Conservation (phyloP, 1,140 invertebrate genomes). For the Drosophila pandora region DNA sequence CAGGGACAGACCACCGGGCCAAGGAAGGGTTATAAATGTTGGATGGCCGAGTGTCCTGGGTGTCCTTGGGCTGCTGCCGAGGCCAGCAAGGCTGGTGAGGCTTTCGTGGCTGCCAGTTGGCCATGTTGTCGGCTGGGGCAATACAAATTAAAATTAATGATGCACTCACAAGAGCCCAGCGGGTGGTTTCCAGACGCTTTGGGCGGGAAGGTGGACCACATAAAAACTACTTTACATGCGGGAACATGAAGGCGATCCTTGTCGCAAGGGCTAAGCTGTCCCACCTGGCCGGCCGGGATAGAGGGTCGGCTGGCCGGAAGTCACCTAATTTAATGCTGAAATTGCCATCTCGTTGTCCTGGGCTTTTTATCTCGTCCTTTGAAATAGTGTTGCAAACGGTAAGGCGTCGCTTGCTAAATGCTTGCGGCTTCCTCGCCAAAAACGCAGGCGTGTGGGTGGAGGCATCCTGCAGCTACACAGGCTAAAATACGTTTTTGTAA, state of each 20-base stretch:
- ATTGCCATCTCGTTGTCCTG: slow-evolving; percentile 31
- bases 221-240: slow-evolving; percentile 81
- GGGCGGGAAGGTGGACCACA: slow-evolving; percentile 39
- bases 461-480: slow-evolving; percentile 2
- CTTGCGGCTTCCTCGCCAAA: slow-evolving; percentile 48
- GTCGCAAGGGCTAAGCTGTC: slow-evolving; percentile 70
- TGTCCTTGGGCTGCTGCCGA: slow-evolving; percentile 26
- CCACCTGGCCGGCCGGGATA: slow-evolving; percentile 53
- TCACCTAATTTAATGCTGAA: slow-evolving; percentile 76
- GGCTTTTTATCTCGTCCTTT: slow-evolving; percentile 66
- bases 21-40: slow-evolving; percentile 42
- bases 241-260: slow-evolving; percentile 55
- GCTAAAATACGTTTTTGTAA: slow-evolving; percentile 52
- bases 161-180: slow-evolving; percentile 67
- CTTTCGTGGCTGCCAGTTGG: slow-evolving; percentile 59
- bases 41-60: slow-evolving; percentile 58
- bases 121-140: slow-evolving; percentile 67
- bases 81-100: not conserved
- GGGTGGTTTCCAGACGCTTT: slow-evolving; percentile 5
- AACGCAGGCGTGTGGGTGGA: slow-evolving; percentile 4
- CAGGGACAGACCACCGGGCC: slow-evolving; percentile 4
- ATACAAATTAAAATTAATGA: slow-evolving; percentile 82
- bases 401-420: slow-evolving; percentile 75
- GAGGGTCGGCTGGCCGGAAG: slow-evolving; percentile 11
- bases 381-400: slow-evolving; percentile 71